Conservation (phyloP, 2,888 invertebrate species). For the Dyspetes luteomarginatus region DNA sequence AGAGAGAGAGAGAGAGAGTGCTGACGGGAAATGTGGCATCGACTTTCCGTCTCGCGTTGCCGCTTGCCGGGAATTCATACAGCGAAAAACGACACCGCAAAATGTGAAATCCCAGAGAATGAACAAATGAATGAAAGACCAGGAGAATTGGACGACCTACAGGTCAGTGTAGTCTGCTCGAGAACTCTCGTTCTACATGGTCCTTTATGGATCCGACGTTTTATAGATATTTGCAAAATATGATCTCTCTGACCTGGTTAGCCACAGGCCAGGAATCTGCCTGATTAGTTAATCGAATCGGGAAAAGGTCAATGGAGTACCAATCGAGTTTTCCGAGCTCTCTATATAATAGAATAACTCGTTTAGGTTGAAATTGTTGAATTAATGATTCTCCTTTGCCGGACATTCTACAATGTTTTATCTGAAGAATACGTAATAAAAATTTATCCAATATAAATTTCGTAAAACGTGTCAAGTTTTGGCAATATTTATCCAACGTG, state of each 20-base stretch:
- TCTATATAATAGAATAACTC: not conserved
- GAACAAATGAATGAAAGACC: conserved; percentile 13
- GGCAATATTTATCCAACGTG: too few relatives aligned
- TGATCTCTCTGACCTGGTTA: not conserved
- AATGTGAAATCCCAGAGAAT: not conserved
- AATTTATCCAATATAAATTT: too few relatives aligned
- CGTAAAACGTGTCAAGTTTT: too few relatives aligned
- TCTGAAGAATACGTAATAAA: not conserved
- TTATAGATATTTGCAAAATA: not conserved
- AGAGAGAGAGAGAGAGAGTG: not conserved
- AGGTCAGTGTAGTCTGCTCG: conserved; percentile 5
- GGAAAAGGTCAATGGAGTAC: not conserved
- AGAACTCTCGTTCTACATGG: not conserved
- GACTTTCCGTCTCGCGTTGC: conserved; percentile 42
- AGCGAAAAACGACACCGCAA: not conserved
- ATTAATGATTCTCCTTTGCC: too few relatives aligned
- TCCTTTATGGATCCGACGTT: not conserved
- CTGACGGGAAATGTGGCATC: conserved; percentile 25
- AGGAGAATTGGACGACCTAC: conserved; percentile 17
- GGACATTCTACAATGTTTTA: too few relatives aligned
- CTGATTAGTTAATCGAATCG: conserved; percentile 45
- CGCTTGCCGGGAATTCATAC: conserved; percentile 9
- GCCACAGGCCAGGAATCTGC: not conserved
- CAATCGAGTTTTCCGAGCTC: conserved; percentile 16
- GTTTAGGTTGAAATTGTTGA: not conserved